Evolutionary conservation across 2,797 vertebrate genomes (phyloP), one percentile per base, ranked within the genome.

Genomic region (Silurus lanzhouensis): DNA sequence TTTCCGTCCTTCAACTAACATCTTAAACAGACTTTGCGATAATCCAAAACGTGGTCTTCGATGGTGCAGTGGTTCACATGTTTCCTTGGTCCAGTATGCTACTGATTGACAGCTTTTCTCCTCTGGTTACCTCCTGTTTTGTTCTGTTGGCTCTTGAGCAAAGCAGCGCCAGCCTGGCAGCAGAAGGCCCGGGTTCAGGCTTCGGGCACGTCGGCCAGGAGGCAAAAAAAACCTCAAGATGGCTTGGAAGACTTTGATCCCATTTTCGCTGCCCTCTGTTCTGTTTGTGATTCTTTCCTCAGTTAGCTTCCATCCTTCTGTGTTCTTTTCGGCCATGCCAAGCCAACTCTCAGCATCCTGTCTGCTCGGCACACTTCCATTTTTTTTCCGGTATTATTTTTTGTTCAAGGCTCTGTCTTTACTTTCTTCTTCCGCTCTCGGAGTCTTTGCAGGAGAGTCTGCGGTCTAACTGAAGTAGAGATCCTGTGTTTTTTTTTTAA

Each of bases 211-310:
- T 15, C 74, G 72, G 71, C 71, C 52, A 72, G 60, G 20, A 61
- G 55, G 66, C 17, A 68, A 19, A 44, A 63, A 25, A 27, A 31
- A 71, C 57, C 2, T 3, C 46, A 81, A 72, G 76, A 52, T 87
- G 70, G 81, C 31, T 74, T 64, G 22, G 58, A 85, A 20, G 57
- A 81, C 74, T 85, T 84, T 86, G 71, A 84, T 87, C 67, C 31
- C 46, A 48, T 87, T 88, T 82, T 85, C 82, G 38, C 76, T 83
- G 55, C 67, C 67, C 74, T 85, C 74, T 81, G 72, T 75, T 75
- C 31, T 88, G 84, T 88, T 87, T 87, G 83, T 60, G 84, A 78
- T 86, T 86, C 86, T 86, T 85, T 84, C 58, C 71, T 60, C 74
- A 74, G 67, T 58, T 70, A 84, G 77, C 87, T 75, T 83, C 82